Evolutionary conservation across 2,888 invertebrate species (phyloP).

Genomic region (Brenthis hecate): DNA sequence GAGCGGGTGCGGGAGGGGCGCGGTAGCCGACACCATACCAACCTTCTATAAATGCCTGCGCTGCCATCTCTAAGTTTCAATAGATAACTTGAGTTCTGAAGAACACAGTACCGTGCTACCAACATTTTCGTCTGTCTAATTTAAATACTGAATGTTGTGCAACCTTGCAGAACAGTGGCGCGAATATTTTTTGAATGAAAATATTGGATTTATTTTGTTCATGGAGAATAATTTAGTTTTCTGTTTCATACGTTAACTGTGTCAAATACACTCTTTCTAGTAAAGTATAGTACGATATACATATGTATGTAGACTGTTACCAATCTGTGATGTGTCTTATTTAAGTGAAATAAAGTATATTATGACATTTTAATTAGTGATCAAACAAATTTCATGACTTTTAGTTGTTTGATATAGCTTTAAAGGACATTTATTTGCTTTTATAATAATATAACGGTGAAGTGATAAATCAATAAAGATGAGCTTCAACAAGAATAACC

Average conservation of each 20-base stretch:
- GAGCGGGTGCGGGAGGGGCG: slow-evolving; percentile 42
- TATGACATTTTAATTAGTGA: slow-evolving; percentile 66
- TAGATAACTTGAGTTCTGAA: slow-evolving; percentile 78
- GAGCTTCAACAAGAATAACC: slow-evolving; percentile 80
- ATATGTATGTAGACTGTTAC: slow-evolving; percentile 32
- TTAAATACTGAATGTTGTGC: slow-evolving; percentile 66
- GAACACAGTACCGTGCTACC: slow-evolving; percentile 70
- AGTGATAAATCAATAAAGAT: slow-evolving; percentile 59
- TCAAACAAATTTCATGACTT: slow-evolving; percentile 41
- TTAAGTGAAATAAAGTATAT: slow-evolving; percentile 55
- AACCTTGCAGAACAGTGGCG: slow-evolving; percentile 62
- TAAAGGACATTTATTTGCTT: slow-evolving; percentile 62
- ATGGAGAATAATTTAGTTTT: slow-evolving; percentile 41
- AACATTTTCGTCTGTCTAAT: slow-evolving; percentile 62
- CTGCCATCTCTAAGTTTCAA: slow-evolving; percentile 82
- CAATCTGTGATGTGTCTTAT: slow-evolving; percentile 60
- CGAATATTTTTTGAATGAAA: slow-evolving; percentile 57
- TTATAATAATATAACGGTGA: slow-evolving; percentile 50
- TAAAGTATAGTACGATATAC: slow-evolving; percentile 19
- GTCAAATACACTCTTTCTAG: slow-evolving; percentile 50
- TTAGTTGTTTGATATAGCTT: slow-evolving; percentile 48
- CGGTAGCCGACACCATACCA: slow-evolving; percentile 55
- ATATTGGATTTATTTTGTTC: slow-evolving; percentile 42
- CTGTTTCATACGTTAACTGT: slow-evolving; percentile 55
- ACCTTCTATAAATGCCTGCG: slow-evolving; percentile 77